phyloP scores from a whole-genome alignment of 2,888 invertebrate genomes.

The Leptinotarsa haldemani region DNA sequence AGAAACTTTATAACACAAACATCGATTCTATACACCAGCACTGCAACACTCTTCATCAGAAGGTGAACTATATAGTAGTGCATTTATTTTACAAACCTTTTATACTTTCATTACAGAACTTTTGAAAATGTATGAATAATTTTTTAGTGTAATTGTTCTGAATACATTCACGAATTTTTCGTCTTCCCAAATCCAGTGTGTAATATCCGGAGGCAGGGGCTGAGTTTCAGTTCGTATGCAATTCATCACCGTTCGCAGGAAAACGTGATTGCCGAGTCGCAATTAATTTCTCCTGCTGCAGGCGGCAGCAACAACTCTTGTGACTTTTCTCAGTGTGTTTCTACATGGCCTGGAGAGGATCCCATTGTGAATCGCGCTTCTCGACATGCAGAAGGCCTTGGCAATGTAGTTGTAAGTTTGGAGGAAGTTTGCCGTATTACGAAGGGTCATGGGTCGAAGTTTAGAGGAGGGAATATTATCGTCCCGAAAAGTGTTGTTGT shows the following conservation, averaged over 20 bases:
- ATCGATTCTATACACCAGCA: too few relatives aligned
- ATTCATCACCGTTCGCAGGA: conserved; percentile 49
- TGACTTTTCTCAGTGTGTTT: conserved; percentile 15
- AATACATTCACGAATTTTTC: background rate
- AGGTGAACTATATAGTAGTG: background rate
- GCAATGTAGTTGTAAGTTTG: conserved; percentile 26
- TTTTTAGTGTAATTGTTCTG: background rate
- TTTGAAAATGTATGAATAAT: background rate
- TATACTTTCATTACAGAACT: too few relatives aligned
- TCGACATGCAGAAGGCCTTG: conserved; percentile 16
- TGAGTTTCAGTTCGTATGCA: conserved; percentile 47
- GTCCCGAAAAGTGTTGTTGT: conserved; percentile 42
- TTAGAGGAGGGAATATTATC: conserved; percentile 43
- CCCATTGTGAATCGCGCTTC: conserved; percentile 9
- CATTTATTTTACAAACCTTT: background rate
- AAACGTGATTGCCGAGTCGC: conserved; percentile 47
- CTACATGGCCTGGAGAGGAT: conserved; percentile 4
- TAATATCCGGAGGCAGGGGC: conserved; percentile 30
- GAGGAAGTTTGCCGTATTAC: conserved; percentile 25
- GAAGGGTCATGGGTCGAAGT: conserved; percentile 39
- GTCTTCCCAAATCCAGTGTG: conserved; percentile 13
- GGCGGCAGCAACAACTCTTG: conserved; percentile 15
- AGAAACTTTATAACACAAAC: too few relatives aligned
- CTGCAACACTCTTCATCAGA: too few relatives aligned
- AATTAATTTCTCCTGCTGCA: conserved; percentile 47